A percentile compares a stretch with the other conserved stretches of the same genome.
These are phyloP conservation scores for Gouania willdenowi DNA, from an alignment of 2,797 vertebrate species.

Conservation along the genomic window DNA sequence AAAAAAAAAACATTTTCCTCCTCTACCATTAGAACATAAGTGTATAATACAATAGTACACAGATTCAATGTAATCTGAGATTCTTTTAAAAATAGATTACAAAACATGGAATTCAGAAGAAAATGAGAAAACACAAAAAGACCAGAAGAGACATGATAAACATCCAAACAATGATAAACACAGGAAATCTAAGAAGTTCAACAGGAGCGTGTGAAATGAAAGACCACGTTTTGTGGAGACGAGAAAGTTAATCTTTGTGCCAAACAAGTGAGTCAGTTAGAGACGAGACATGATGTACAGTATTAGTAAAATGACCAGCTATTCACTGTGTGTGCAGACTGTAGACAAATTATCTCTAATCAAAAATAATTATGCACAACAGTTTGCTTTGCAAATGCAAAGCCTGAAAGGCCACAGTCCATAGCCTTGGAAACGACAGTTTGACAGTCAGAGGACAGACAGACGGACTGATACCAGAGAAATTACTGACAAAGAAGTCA, in stretches of 20 bases:
- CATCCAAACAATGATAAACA: no score
- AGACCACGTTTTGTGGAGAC: background rate
- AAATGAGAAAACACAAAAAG: constrained; percentile 1
- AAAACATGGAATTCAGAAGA: no score
- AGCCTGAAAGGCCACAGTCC: constrained; percentile 22
- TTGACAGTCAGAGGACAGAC: constrained; percentile 38
- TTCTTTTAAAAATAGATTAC: no score
- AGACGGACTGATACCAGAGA: constrained; percentile 18
- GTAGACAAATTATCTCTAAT: constrained; percentile 2
- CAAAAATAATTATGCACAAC: background rate
- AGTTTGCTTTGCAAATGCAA: constrained; percentile 31
- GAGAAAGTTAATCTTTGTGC: background rate
- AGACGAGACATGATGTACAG: constrained; percentile 6
- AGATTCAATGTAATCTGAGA: constrained; percentile 7
- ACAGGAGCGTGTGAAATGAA: no score
- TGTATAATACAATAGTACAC: constrained; percentile 17
- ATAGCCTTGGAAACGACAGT: constrained; percentile 10
- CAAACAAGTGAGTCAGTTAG: constrained; percentile 22
- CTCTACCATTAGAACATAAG: constrained; percentile 50
- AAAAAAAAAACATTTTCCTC: constrained; percentile 46
- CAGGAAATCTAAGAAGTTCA: no score
- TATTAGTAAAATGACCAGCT: constrained; percentile 26
- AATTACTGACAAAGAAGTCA: constrained; percentile 43
- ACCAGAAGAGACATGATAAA: background rate
- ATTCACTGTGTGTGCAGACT: constrained; percentile 23